These are phyloP conservation scores for Pyrocoelia pectoralis DNA, from an alignment of 2,888 invertebrate species.

Conservation along the genomic window DNA sequence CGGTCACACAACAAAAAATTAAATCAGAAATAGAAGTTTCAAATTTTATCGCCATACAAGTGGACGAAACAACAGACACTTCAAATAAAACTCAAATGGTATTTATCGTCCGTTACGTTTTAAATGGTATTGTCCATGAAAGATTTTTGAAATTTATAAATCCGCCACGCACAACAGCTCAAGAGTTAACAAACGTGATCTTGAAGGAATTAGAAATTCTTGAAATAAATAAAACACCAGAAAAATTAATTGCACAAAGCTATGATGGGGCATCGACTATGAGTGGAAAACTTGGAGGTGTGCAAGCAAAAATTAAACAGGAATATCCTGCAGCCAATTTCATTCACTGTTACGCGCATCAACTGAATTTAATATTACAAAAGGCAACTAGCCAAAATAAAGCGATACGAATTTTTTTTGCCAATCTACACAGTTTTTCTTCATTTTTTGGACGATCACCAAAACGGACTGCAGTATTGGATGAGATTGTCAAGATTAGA, in stretches of 20 bases:
- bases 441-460: too few relatives aligned
- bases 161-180: neutral
- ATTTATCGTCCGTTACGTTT: too few relatives aligned
- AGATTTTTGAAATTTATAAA: neutral
- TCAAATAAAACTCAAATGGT: neutral
- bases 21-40: neutral
- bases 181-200: constrained; percentile 22
- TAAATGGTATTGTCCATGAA: constrained; percentile 7
- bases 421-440: neutral
- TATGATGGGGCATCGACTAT: neutral
- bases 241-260: constrained; percentile 34
- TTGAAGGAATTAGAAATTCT: constrained; percentile 29
- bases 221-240: constrained; percentile 15
- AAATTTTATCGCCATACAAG: constrained; percentile 42
- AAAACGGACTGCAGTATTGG: too few relatives aligned
- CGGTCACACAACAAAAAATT: constrained; percentile 46
- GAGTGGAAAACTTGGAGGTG: constrained; percentile 8
- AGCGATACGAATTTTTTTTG: neutral
- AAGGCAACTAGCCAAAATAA: constrained; percentile 1
- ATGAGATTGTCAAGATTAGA: too few relatives aligned
- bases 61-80: constrained; percentile 45
- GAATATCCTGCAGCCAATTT: constrained; percentile 27
- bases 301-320: constrained; percentile 40
- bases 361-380: constrained; percentile 32
- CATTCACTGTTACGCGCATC: constrained; percentile 39